These are phyloP conservation scores for Argyra leucocephala DNA, from an alignment of 2,888 invertebrate genomes.

Conservation along the genomic window DNA sequence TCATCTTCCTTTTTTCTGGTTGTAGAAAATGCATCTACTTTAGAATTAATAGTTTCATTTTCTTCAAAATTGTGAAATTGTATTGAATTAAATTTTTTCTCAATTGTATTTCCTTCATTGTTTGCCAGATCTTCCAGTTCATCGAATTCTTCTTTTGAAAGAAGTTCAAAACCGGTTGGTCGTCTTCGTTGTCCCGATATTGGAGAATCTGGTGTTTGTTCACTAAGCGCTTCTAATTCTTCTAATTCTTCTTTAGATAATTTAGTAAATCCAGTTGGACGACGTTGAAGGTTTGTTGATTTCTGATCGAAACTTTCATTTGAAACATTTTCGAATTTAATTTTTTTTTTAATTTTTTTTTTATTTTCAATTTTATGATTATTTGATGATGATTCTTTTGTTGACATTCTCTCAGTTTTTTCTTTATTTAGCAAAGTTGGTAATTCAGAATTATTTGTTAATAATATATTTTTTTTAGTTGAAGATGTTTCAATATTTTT, in stretches of 20 bases:
- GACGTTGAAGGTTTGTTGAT: constrained; percentile 14
- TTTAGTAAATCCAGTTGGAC: constrained; percentile 13
- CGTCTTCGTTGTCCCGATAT: constrained; percentile 23
- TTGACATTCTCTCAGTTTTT: constrained; percentile 17
- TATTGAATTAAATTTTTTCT: background rate
- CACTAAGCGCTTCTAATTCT: constrained; percentile 30
- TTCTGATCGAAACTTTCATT: background rate
- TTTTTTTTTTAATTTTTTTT: constrained; percentile 12
- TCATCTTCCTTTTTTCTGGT: constrained; percentile 15
- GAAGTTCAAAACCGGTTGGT: constrained; percentile 24
- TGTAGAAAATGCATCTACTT: background rate
- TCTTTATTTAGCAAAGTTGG: constrained; percentile 15
- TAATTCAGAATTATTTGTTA: constrained; percentile 20
- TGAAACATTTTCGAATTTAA: background rate
- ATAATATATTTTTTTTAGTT: constrained; percentile 18
- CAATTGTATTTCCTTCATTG: constrained; percentile 18
- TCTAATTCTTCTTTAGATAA: constrained; percentile 22
- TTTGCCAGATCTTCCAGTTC: constrained; percentile 23
- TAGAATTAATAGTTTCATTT: background rate
- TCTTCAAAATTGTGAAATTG: background rate
- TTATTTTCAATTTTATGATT: constrained; percentile 11
- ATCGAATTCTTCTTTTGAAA: constrained; percentile 10
- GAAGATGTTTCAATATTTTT: background rate
- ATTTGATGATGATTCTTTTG: constrained; percentile 19
- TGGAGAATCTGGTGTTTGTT: constrained; percentile 26